These are phyloP conservation scores for Ctenopoma kingsleyae DNA, from an alignment of 2,797 vertebrate species.

Conservation along the genomic window DNA sequence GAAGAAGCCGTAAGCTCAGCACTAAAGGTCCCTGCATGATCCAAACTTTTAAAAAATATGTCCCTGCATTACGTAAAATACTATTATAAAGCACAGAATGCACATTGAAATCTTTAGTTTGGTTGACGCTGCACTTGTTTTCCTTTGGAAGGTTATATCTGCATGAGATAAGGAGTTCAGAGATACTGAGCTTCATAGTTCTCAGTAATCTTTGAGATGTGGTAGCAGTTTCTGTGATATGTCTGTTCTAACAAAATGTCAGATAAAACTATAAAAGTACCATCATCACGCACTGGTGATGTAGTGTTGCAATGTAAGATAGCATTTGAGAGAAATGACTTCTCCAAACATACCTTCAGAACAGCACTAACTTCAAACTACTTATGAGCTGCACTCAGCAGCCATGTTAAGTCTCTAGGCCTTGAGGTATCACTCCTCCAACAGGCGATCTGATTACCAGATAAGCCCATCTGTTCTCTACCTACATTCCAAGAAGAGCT, in stretches of 20 bases:
- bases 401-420: constrained; percentile 29
- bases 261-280: not conserved
- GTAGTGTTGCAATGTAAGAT: not conserved
- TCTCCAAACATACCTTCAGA: not conserved
- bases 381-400: not conserved
- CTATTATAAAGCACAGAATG: not conserved
- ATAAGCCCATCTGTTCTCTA: constrained; percentile 60
- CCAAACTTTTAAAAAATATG: too few species aligned
- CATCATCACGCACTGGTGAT: not conserved
- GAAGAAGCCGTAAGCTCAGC: too few species aligned
- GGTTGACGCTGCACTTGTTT: not conserved
- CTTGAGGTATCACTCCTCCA: constrained; percentile 37
- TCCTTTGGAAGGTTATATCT: too few species aligned
- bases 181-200: not conserved
- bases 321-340: not conserved
- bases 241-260: not conserved
- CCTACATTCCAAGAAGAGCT: constrained; percentile 30
- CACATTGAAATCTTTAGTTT: not conserved
- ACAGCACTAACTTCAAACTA: not conserved
- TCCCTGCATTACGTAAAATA: not conserved
- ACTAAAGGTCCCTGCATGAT: too few species aligned
- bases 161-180: not conserved
- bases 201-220: constrained; percentile 17
- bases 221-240: not conserved
- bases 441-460: constrained; percentile 59